Percentiles rank a stretch among this genome's conserved stretches.
These are phyloP conservation scores for rabbit (Oryctolagus cuniculus) DNA, from an alignment of 2,113 vertebrate genomes.

Conservation along the genomic window DNA sequence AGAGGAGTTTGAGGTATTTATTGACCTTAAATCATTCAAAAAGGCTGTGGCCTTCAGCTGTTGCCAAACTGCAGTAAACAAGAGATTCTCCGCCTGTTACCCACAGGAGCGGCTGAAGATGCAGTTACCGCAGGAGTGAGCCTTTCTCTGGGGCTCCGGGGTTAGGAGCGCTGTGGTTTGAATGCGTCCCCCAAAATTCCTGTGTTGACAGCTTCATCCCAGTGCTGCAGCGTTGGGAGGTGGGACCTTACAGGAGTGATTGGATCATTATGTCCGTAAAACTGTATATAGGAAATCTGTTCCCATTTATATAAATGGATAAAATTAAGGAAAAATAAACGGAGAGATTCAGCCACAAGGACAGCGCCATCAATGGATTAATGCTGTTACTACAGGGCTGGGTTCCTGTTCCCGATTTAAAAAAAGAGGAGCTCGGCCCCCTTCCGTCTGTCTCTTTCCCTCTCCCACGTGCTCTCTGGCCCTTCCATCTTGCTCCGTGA, in stretches of 20 bases:
- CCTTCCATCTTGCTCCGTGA: neutral
- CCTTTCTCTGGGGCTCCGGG: neutral
- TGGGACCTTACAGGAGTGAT: too few species aligned
- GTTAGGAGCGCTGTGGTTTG: neutral
- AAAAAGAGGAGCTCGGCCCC: neutral
- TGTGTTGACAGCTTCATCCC: neutral
- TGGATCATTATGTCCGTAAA: too few species aligned
- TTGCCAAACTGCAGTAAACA: conserved; percentile 25
- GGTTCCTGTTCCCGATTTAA: too few species aligned
- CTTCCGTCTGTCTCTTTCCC: neutral
- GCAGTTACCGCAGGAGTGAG: neutral
- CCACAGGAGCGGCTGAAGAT: neutral
- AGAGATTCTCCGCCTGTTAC: neutral
- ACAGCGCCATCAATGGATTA: neutral
- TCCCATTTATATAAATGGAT: too few species aligned
- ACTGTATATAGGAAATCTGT: too few species aligned
- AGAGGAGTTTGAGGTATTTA: conserved; percentile 15
- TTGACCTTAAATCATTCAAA: conserved; percentile 37
- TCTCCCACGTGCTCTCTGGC: neutral
- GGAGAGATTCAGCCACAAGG: neutral
- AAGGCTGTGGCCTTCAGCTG: conserved; percentile 10
- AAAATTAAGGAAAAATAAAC: too few species aligned
- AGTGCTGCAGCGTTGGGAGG: neutral
- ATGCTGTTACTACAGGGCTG: neutral
- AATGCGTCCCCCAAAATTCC: neutral